Evolutionary conservation across 2,888 invertebrate genomes (phyloP).

Genomic region (Anoncus sp.): DNA sequence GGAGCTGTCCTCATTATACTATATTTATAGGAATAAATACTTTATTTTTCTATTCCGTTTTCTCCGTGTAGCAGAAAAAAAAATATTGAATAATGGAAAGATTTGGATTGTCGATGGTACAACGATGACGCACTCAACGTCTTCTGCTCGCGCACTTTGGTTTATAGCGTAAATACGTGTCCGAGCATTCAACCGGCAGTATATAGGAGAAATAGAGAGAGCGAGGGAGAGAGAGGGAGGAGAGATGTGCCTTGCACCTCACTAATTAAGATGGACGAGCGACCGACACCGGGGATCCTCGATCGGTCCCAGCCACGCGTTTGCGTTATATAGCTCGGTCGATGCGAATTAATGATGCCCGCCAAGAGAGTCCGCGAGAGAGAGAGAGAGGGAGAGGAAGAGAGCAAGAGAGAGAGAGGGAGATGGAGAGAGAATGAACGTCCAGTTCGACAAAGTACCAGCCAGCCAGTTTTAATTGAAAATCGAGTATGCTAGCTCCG

Average conservation of each 20-base stretch:
- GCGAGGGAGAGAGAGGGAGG: no score
- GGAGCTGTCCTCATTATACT: no score
- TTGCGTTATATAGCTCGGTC: conserved; percentile 30
- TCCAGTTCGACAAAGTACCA: conserved; percentile 57
- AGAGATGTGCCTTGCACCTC: conserved; percentile 57
- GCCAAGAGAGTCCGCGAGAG: conserved; percentile 36
- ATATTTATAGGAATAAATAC: no score
- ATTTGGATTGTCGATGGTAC: no score
- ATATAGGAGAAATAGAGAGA: no score
- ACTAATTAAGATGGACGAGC: conserved; percentile 75
- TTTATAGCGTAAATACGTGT: background rate
- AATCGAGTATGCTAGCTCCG: conserved; percentile 58
- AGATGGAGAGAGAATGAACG: conserved; percentile 48
- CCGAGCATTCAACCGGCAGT: background rate
- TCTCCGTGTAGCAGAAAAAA: no score
- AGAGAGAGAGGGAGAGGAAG: conserved; percentile 6
- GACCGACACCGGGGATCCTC: conserved; percentile 49
- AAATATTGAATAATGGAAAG: no score
- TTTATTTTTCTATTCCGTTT: no score
- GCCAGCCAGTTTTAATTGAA: conserved; percentile 63
- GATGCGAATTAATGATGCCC: conserved; percentile 71
- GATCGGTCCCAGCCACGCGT: conserved; percentile 6
- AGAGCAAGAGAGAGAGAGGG: conserved; percentile 38
- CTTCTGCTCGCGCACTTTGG: background rate
- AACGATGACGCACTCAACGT: background rate